Evolutionary conservation across 2,888 invertebrate species (phyloP).

Genomic region (Mactromeris polynyma): DNA sequence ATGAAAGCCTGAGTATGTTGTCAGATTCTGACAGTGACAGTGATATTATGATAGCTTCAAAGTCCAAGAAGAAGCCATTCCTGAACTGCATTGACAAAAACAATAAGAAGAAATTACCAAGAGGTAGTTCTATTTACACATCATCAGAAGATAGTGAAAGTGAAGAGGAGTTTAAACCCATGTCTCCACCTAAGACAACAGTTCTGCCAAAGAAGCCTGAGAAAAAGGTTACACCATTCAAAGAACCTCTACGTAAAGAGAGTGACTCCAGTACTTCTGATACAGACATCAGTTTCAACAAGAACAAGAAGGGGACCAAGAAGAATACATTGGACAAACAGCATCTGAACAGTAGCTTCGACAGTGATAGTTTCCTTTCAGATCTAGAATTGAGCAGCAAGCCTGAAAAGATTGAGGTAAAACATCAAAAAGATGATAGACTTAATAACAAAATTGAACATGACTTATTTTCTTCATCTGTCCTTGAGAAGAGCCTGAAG

Average conservation of each 20-base stretch:
- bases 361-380: constrained; percentile 61
- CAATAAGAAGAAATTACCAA: constrained; percentile 65
- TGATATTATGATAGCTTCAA: constrained; percentile 62
- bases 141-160: constrained; percentile 67
- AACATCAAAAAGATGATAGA: constrained; percentile 19
- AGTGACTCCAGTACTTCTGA: constrained; percentile 63
- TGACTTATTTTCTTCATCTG: constrained; percentile 23
- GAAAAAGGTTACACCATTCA: constrained; percentile 45
- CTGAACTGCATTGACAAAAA: constrained; percentile 34
- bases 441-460: constrained; percentile 24
- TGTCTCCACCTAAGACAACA: constrained; percentile 59
- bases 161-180: constrained; percentile 64
- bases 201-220: constrained; percentile 59
- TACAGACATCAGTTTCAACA: constrained; percentile 52
- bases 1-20: constrained; percentile 56
- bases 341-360: constrained; percentile 52
- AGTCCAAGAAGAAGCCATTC: constrained; percentile 61
- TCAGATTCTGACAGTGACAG: constrained; percentile 68
- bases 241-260: constrained; percentile 43
- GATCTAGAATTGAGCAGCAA: constrained; percentile 44
- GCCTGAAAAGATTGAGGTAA: constrained; percentile 5
- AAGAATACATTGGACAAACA: constrained; percentile 31
- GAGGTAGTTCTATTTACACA: constrained; percentile 69
- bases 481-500: constrained; percentile 50
- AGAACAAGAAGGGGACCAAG: constrained; percentile 36